Percentiles rank a stretch among this genome's conserved stretches.
phyloP scores from a whole-genome alignment of 2,113 vertebrate genomes.

The Lontra canadensis region DNA sequence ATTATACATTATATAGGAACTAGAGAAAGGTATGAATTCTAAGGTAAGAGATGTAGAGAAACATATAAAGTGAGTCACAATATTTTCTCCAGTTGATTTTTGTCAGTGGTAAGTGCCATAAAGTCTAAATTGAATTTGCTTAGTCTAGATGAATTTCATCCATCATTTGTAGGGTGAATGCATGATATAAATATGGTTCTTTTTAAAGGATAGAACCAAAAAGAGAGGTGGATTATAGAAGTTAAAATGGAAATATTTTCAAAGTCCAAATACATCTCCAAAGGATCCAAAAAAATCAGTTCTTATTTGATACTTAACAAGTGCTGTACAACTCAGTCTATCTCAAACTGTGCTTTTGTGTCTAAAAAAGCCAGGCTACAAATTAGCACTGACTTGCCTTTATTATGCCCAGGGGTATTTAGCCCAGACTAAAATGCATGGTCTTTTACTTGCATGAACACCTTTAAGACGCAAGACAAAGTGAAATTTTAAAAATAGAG shows the following conservation, averaged over 20 bases:
- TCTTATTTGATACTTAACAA: conserved; percentile 54
- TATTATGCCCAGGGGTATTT: conserved; percentile 21
- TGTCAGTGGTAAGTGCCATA: not conserved
- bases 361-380: conserved; percentile 44
- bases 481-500: conserved; percentile 57
- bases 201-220: not conserved
- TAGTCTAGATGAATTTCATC: not conserved
- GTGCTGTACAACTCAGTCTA: not conserved
- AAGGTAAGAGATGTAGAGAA: not conserved
- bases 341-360: conserved; percentile 48
- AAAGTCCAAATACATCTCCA: conserved; percentile 52
- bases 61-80: not conserved
- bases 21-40: not conserved
- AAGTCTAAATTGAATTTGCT: not conserved
- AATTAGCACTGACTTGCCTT: conserved; percentile 62
- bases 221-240: not conserved
- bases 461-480: conserved; percentile 60
- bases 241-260: conserved; percentile 58
- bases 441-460: conserved; percentile 48
- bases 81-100: not conserved
- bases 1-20: not conserved
- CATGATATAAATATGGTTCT: not conserved
- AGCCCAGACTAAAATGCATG: not conserved
- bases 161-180: not conserved
- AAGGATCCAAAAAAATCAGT: not conserved